Conservation (phyloP, 2,888 invertebrate species). For the Callinectes sapidus region DNA sequence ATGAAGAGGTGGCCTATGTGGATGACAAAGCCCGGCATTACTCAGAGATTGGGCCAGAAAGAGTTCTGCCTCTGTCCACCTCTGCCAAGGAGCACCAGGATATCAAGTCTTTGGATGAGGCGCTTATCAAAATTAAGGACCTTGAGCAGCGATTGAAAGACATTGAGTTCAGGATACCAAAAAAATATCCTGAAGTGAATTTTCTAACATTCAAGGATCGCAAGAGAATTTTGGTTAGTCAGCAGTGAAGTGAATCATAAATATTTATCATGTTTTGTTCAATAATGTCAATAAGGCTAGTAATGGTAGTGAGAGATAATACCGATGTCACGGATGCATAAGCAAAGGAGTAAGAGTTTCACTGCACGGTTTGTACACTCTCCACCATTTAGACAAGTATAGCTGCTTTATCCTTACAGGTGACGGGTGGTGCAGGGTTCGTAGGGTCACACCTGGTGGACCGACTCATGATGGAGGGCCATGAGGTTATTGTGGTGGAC, state of each 20-base stretch:
- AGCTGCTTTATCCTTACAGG: slow-evolving; percentile 76
- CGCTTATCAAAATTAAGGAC: slow-evolving; percentile 56
- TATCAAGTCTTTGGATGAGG: slow-evolving; percentile 61
- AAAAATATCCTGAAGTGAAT: slow-evolving; percentile 92
- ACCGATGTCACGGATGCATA: not conserved
- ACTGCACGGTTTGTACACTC: not conserved
- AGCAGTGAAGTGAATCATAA: not conserved
- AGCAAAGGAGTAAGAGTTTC: no score
- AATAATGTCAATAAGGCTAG: not conserved
- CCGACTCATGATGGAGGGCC: slow-evolving; percentile 93
- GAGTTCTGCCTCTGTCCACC: not conserved
- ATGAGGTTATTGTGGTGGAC: slow-evolving; percentile 96
- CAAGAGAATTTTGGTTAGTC: slow-evolving; percentile 83
- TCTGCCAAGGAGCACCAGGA: not conserved
- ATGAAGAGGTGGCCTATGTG: slow-evolving; percentile 50
- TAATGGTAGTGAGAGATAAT: not conserved
- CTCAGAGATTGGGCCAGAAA: slow-evolving; percentile 35
- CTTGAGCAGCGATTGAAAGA: slow-evolving; percentile 73
- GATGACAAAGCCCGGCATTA: slow-evolving; percentile 48
- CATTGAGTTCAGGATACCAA: slow-evolving; percentile 78
- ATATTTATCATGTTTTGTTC: not conserved
- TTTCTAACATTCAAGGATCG: slow-evolving; percentile 93
- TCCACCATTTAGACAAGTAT: not conserved
- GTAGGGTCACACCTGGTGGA: slow-evolving; percentile 99
- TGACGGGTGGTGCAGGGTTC: slow-evolving; percentile 98